These are phyloP conservation scores for Drosophila prostipennis DNA, from an alignment of 2,888 invertebrate genomes.

Conservation along the genomic window DNA sequence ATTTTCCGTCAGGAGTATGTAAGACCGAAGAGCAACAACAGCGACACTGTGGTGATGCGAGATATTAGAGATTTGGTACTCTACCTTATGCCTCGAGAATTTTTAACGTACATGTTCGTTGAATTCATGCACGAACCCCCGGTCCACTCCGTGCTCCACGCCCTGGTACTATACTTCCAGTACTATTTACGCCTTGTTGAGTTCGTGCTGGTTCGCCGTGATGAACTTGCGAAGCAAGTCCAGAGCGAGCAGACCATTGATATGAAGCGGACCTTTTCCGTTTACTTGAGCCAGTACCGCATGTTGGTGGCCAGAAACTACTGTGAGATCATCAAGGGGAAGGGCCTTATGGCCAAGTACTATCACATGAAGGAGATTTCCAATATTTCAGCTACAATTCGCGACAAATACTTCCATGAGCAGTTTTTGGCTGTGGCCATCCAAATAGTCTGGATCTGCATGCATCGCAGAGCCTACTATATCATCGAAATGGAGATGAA, in stretches of 20 bases:
- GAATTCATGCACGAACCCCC: constrained; percentile 77
- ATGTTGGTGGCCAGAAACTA: constrained; percentile 82
- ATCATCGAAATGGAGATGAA: constrained; percentile 82
- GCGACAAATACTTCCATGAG: constrained; percentile 79
- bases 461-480: constrained; percentile 80
- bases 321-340: constrained; percentile 76
- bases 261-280: constrained; percentile 77
- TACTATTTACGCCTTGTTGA: constrained; percentile 82
- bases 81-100: constrained; percentile 76
- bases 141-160: constrained; percentile 76
- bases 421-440: constrained; percentile 78
- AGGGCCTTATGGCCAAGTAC: constrained; percentile 68
- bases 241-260: constrained; percentile 77
- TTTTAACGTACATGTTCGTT: constrained; percentile 71
- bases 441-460: constrained; percentile 81
- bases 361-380: constrained; percentile 77
- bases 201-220: constrained; percentile 80
- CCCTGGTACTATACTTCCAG: constrained; percentile 82
- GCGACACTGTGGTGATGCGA: constrained; percentile 74
- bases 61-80: constrained; percentile 82
- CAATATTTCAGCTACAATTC: constrained; percentile 72
- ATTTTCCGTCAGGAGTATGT: constrained; percentile 77
- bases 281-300: constrained; percentile 79
- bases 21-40: constrained; percentile 64
- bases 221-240: constrained; percentile 76